Percentiles rank a stretch among this genome's conserved stretches.
Conservation (phyloP, 1,140 invertebrate species). For the Zaprionus kolodkinae region DNA sequence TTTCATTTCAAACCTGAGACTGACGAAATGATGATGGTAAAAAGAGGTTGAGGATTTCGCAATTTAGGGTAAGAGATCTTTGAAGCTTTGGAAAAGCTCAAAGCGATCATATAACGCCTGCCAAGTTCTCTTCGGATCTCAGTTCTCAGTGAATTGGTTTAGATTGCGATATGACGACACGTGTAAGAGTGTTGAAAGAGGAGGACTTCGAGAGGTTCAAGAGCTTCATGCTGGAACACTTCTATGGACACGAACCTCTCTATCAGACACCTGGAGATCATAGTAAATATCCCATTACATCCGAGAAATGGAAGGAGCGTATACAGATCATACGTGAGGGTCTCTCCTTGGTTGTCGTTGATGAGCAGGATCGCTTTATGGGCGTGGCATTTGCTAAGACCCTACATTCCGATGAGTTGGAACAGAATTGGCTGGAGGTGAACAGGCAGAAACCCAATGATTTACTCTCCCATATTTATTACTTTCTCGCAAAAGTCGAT, state of each 20-base stretch:
- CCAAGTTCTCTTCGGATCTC: too few relatives aligned
- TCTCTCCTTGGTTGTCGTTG: slow-evolving; percentile 56
- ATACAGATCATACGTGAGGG: slow-evolving; percentile 39
- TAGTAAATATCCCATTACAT: background rate
- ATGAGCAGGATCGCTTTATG: slow-evolving; percentile 46
- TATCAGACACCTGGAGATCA: slow-evolving; percentile 55
- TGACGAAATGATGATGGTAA: too few relatives aligned
- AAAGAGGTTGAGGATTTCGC: too few relatives aligned
- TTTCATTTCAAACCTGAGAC: too few relatives aligned
- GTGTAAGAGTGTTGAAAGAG: slow-evolving; percentile 21
- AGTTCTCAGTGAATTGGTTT: too few relatives aligned
- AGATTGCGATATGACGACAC: slow-evolving; percentile 19
- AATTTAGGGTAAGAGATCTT: too few relatives aligned
- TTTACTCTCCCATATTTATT: slow-evolving; percentile 53
- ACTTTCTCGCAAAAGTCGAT: slow-evolving; percentile 50
- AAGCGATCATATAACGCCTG: too few relatives aligned
- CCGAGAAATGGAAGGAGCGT: slow-evolving; percentile 31
- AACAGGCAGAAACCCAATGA: slow-evolving; percentile 16
- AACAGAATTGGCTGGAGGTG: slow-evolving; percentile 42
- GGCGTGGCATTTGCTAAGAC: slow-evolving; percentile 43
- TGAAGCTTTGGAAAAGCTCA: too few relatives aligned
- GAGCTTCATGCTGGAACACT: slow-evolving; percentile 49
- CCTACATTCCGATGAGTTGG: slow-evolving; percentile 49
- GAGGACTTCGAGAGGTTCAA: slow-evolving; percentile 36
- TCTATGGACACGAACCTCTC: slow-evolving; percentile 59